phyloP scores from a whole-genome alignment of 1,140 invertebrate species.

The Drosophila insularis region DNA sequence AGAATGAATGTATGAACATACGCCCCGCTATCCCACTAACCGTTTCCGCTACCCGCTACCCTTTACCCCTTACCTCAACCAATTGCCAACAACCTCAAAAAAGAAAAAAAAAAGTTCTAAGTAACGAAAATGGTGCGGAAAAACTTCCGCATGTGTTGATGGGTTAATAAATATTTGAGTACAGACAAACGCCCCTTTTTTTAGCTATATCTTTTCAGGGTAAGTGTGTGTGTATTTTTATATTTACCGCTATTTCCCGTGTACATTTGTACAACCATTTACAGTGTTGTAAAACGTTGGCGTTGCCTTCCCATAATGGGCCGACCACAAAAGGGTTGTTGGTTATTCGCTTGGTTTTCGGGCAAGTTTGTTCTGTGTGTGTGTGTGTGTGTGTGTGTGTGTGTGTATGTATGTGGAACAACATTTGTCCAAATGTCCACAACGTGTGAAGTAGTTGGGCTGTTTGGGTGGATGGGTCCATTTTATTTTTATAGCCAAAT shows the following conservation, averaged over 20 bases:
- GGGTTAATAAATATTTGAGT: constrained; percentile 80
- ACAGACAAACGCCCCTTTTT: constrained; percentile 43
- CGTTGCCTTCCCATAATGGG: constrained; percentile 48
- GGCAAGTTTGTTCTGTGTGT: constrained; percentile 59
- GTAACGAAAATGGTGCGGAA: constrained; percentile 66
- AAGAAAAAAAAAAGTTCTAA: background rate
- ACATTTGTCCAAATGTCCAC: constrained; percentile 23
- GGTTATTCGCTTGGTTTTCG: constrained; percentile 30
- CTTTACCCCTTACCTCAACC: background rate
- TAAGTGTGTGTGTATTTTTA: constrained; percentile 66
- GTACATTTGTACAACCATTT: constrained; percentile 53
- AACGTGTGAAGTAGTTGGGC: background rate
- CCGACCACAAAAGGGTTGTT: constrained; percentile 69
- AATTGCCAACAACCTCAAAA: too few relatives aligned
- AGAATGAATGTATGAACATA: background rate
- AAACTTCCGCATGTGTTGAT: constrained; percentile 79
- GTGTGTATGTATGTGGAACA: constrained; percentile 27
- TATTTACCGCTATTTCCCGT: constrained; percentile 76
- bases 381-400: too few relatives aligned
- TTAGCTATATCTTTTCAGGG: constrained; percentile 6
- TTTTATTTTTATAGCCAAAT: constrained; percentile 72
- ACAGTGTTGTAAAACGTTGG: constrained; percentile 77
- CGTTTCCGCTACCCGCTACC: background rate
- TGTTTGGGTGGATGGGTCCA: background rate
- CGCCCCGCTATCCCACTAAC: too few relatives aligned